phyloP scores from a whole-genome alignment of 1,140 invertebrate genomes.

The Proctacanthus coquilletti region DNA sequence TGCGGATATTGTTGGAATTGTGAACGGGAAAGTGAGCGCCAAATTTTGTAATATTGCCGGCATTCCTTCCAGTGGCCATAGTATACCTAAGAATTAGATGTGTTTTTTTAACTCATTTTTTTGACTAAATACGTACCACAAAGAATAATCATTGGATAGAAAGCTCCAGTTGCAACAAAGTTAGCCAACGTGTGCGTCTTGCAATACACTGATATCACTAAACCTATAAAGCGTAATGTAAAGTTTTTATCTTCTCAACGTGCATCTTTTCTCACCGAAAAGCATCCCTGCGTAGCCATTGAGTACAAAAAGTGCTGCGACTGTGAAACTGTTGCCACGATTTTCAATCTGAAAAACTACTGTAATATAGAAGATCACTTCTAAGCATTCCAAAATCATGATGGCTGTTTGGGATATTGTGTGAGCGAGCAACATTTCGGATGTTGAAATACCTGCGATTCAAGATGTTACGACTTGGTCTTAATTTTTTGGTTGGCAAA shows the following conservation, averaged over 20 bases:
- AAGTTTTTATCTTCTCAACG: conserved; percentile 1
- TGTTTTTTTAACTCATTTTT: conserved; percentile 2
- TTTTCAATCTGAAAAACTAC: conserved; percentile 41
- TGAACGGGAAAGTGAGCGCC: conserved; percentile 45
- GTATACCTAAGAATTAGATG: conserved; percentile 44
- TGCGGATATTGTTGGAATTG: conserved; percentile 44
- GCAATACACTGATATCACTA: conserved; percentile 65
- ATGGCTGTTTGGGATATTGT: conserved; percentile 56
- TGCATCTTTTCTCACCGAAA: conserved; percentile 38
- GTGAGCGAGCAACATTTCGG: conserved; percentile 58
- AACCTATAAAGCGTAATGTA: conserved; percentile 18
- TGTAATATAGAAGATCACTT: conserved; percentile 44
- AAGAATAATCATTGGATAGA: conserved; percentile 71
- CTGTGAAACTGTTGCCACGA: conserved; percentile 39
- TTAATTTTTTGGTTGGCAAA: too few species aligned
- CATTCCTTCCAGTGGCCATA: conserved; percentile 82
- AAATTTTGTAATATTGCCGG: conserved; percentile 37
- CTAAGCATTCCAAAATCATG: conserved; percentile 48
- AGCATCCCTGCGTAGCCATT: conserved; percentile 52
- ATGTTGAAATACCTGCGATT: conserved; percentile 51
- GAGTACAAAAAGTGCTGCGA: conserved; percentile 38
- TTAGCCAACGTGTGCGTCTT: conserved; percentile 63
- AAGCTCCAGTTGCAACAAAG: conserved; percentile 68
- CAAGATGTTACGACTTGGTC: too few species aligned
- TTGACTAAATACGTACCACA: conserved; percentile 58